Conservation (phyloP, 2,888 invertebrate genomes). For the Carabus problematicus region DNA sequence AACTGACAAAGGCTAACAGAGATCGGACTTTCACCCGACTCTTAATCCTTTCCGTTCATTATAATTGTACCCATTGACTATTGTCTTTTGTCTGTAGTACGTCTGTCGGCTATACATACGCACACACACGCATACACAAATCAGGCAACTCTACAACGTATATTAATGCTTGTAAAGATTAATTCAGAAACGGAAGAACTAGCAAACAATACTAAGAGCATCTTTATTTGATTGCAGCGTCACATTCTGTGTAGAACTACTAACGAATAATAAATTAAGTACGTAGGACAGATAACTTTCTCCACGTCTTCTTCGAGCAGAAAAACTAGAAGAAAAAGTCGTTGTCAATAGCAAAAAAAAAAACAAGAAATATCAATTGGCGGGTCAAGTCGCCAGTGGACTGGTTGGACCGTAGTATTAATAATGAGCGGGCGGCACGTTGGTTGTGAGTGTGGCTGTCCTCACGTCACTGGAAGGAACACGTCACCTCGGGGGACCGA, state of each 20-base stretch:
- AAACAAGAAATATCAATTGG: conserved; percentile 32
- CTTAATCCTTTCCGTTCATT: conserved; percentile 27
- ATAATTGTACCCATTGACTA: background rate
- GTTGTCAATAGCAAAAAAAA: background rate
- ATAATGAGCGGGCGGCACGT: conserved; percentile 27
- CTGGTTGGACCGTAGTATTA: conserved; percentile 15
- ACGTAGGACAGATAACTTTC: background rate
- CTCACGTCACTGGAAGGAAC: conserved; percentile 47
- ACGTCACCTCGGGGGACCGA: conserved; percentile 42
- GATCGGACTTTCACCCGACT: background rate
- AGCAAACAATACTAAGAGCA: too few species aligned
- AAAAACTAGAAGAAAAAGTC: background rate
- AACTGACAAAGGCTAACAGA: too few species aligned
- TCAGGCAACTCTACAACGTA: too few species aligned
- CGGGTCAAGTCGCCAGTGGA: background rate
- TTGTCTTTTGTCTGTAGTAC: background rate
- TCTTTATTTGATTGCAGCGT: too few species aligned
- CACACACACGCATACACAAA: background rate
- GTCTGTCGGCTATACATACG: background rate
- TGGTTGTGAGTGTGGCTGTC: conserved; percentile 33
- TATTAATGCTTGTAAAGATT: too few species aligned
- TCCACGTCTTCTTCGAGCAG: background rate
- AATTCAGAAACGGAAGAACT: too few species aligned
- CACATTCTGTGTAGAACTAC: conserved; percentile 1
- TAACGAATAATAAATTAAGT: background rate